Evolutionary conservation across 2,113 vertebrate species (phyloP).

Genomic region (Aix galericulata): DNA sequence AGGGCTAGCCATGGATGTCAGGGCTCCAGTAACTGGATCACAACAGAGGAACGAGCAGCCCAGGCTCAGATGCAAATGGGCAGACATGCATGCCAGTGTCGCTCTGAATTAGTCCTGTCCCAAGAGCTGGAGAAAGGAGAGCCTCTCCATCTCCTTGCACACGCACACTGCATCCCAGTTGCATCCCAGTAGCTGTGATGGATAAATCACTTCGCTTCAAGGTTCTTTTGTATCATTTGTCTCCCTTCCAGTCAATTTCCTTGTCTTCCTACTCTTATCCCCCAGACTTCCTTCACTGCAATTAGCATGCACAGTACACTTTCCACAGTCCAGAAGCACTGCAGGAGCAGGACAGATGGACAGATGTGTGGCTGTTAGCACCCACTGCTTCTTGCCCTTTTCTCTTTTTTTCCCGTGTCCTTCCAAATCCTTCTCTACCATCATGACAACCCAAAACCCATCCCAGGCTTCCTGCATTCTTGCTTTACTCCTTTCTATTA

Average conservation of each 20-base stretch:
- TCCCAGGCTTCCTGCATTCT: neutral
- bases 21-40: neutral
- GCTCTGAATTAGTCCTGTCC: neutral
- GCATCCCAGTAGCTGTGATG: neutral
- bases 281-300: neutral
- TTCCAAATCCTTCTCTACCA: neutral
- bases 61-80: neutral
- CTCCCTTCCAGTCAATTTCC: neutral
- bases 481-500: neutral
- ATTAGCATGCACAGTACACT: neutral
- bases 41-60: neutral
- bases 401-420: neutral
- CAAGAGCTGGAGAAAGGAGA: neutral
- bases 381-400: too few species aligned
- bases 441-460: neutral
- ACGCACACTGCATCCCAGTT: neutral
- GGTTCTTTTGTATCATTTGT: neutral
- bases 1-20: neutral
- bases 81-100: fast-evolving
- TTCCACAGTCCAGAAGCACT: neutral
- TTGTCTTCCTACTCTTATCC: neutral
- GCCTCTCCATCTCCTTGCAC: neutral
- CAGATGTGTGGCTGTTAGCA: neutral
- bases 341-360: neutral
- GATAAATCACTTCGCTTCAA: neutral